These are phyloP conservation scores for Drosophila virilis DNA, from an alignment of 1,140 invertebrate species.

Conservation along the genomic window DNA sequence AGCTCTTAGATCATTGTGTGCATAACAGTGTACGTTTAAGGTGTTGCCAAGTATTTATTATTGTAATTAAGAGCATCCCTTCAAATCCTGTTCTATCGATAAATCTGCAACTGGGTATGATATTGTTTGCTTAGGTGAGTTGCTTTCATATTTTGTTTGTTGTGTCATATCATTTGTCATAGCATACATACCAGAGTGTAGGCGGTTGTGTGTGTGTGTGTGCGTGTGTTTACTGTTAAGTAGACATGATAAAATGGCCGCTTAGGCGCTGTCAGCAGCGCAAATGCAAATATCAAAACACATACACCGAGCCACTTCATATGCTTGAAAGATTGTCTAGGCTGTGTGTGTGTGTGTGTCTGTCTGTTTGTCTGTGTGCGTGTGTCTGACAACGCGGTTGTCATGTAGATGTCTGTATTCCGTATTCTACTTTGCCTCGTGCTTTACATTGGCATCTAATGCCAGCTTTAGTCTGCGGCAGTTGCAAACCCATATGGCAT, in stretches of 20 bases:
- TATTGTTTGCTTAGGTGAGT: slow-evolving; percentile 32
- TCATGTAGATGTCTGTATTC: slow-evolving; percentile 72
- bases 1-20: no score
- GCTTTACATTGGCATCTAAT: slow-evolving; percentile 33
- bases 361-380: neutral
- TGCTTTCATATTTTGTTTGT: slow-evolving; percentile 37
- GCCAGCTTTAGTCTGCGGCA: neutral
- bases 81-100: neutral
- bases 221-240: slow-evolving; percentile 52
- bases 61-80: slow-evolving; percentile 12
- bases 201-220: neutral
- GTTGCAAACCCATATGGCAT: slow-evolving; percentile 1
- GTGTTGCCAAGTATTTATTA: slow-evolving; percentile 8
- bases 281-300: slow-evolving; percentile 48
- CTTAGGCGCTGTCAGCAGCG: slow-evolving; percentile 69
- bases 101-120: slow-evolving; percentile 25
- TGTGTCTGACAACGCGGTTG: slow-evolving; percentile 63
- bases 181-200: slow-evolving; percentile 30
- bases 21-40: neutral
- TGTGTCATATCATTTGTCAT: slow-evolving; percentile 64
- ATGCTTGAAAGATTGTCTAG: slow-evolving; percentile 27
- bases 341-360: slow-evolving; percentile 4
- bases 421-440: slow-evolving; percentile 16
- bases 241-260: slow-evolving; percentile 79
- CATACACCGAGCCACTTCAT: slow-evolving; percentile 35